A percentile compares a stretch with the other conserved stretches of the same genome.
Conservation (phyloP, 2,113 vertebrate genomes). For the Neolamprologus brichardi region DNA sequence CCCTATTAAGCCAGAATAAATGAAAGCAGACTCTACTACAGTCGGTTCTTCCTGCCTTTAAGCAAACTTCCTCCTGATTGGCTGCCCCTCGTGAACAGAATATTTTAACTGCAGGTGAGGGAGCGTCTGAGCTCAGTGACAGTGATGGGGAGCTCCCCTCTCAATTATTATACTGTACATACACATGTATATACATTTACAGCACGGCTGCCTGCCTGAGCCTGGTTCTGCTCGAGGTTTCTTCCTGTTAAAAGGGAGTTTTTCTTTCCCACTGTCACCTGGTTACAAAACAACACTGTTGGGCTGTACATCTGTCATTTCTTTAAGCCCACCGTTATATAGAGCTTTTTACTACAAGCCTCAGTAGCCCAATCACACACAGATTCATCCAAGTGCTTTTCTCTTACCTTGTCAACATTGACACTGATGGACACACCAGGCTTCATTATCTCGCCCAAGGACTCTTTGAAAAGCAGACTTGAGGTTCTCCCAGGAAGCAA, state of each 20-base stretch:
- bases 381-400: not conserved
- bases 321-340: not conserved
- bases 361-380: not conserved
- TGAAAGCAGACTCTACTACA: not conserved
- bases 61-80: not conserved
- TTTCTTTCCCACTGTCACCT: not conserved
- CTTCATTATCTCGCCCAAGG: rapidly evolving
- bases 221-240: not conserved
- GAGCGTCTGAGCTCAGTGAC: not conserved
- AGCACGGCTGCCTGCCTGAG: not conserved
- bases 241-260: not conserved
- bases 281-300: not conserved
- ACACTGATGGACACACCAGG: not conserved
- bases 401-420: not conserved
- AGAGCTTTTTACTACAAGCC: not conserved
- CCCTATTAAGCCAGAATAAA: not conserved
- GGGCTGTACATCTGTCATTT: not conserved
- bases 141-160: not conserved
- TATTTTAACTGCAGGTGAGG: not conserved
- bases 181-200: not conserved
- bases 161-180: not conserved
- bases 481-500: not conserved
- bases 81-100: not conserved
- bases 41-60: not conserved
- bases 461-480: not conserved